Evolutionary conservation across 2,797 vertebrate genomes (phyloP).

Genomic region (Clarias pachynema): DNA sequence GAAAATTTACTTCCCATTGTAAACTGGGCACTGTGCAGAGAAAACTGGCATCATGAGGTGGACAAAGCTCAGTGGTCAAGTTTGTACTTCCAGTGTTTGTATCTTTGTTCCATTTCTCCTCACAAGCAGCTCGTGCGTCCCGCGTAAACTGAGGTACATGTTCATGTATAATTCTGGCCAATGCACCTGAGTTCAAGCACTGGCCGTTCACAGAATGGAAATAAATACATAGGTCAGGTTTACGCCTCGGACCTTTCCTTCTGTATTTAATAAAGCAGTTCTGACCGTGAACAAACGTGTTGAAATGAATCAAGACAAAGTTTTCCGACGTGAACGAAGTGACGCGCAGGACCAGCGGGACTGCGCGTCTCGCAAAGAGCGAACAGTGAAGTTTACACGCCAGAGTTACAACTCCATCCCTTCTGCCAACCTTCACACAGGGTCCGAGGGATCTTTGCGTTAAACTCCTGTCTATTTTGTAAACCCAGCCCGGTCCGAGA

Average conservation of each 20-base stretch:
- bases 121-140: constrained; percentile 45
- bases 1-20: constrained; percentile 49
- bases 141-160: constrained; percentile 52
- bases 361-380: constrained; percentile 49
- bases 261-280: constrained; percentile 62
- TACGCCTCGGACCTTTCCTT: constrained; percentile 48
- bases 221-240: constrained; percentile 52
- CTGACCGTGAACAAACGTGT: constrained; percentile 61
- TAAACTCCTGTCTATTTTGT: constrained; percentile 58
- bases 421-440: constrained; percentile 51
- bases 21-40: constrained; percentile 52
- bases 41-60: constrained; percentile 43
- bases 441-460: constrained; percentile 46
- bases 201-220: constrained; percentile 37
- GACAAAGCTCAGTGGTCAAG: constrained; percentile 32
- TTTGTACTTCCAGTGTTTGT: constrained; percentile 18
- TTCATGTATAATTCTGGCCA: constrained; percentile 52
- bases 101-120: constrained; percentile 7
- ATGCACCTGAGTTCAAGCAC: constrained; percentile 46
- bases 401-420: constrained; percentile 59
- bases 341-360: constrained; percentile 60
- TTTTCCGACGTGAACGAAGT: constrained; percentile 49
- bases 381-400: constrained; percentile 63
- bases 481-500: constrained; percentile 67
- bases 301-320: constrained; percentile 58